Evolutionary conservation across 2,888 invertebrate genomes (phyloP).

Genomic region (Zhengitettix transpicula): DNA sequence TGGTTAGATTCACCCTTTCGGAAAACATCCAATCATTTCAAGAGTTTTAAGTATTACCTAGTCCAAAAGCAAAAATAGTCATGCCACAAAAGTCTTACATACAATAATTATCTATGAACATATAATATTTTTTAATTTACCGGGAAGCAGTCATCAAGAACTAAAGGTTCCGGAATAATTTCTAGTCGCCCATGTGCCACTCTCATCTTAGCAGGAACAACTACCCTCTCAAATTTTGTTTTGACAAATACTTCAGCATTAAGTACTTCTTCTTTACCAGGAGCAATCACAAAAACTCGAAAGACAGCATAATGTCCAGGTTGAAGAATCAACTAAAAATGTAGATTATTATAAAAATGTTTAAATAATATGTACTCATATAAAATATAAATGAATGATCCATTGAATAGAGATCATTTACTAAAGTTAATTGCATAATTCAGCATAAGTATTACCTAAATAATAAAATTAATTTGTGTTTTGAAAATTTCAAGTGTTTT

Average conservation of each 20-base stretch:
- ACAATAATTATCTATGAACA: neutral
- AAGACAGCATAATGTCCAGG: conserved; percentile 50
- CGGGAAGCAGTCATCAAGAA: conserved; percentile 66
- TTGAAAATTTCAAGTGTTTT: too few relatives aligned
- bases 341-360: too few relatives aligned
- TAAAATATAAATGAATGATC: too few relatives aligned
- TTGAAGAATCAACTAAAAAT: conserved; percentile 33
- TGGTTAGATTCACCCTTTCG: too few relatives aligned
- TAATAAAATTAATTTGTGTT: too few relatives aligned
- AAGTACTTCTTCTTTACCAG: conserved; percentile 46
- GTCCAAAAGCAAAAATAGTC: too few relatives aligned
- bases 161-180: conserved; percentile 46
- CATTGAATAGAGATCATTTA: too few relatives aligned
- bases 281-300: conserved; percentile 50
- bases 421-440: too few relatives aligned
- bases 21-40: too few relatives aligned
- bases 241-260: conserved; percentile 53
- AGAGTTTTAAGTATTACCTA: too few relatives aligned
- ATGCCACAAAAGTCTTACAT: neutral
- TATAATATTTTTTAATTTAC: conserved; percentile 32
- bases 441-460: too few relatives aligned
- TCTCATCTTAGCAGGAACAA: conserved; percentile 53
- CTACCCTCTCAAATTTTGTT: conserved; percentile 50
- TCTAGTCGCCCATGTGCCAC: conserved; percentile 59
- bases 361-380: too few relatives aligned